Evolutionary conservation across 2,888 invertebrate species (phyloP).

Genomic region (Drosophila helvetica): DNA sequence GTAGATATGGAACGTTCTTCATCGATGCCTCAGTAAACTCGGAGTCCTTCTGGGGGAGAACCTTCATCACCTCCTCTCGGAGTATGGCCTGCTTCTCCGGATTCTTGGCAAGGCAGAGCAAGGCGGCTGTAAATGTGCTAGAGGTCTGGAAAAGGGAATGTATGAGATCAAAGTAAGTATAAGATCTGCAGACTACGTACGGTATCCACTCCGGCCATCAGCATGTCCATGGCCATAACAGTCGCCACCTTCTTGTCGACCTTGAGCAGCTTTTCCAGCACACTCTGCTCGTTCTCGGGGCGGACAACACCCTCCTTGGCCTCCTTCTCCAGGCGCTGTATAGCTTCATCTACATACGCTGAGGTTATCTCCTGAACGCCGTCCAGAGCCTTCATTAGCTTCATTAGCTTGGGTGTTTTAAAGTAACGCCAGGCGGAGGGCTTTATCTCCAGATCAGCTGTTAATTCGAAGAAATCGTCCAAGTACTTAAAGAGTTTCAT

Average conservation of each 20-base stretch:
- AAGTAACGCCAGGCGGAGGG: constrained; percentile 57
- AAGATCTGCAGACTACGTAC: constrained; percentile 82
- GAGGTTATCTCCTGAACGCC: constrained; percentile 66
- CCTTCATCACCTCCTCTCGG: constrained; percentile 85
- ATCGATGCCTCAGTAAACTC: constrained; percentile 84
- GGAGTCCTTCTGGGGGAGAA: constrained; percentile 83
- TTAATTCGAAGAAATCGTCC: constrained; percentile 36
- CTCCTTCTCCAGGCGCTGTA: constrained; percentile 65
- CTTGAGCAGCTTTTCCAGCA: constrained; percentile 87
- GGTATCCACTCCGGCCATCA: constrained; percentile 89
- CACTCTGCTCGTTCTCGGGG: constrained; percentile 84
- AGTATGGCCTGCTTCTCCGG: constrained; percentile 87
- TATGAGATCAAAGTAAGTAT: constrained; percentile 36
- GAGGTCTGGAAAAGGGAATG: constrained; percentile 24
- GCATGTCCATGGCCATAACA: constrained; percentile 89
- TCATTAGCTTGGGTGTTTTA: constrained; percentile 48
- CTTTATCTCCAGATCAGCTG: constrained; percentile 50
- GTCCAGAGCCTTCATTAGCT: constrained; percentile 64
- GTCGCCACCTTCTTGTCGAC: constrained; percentile 87
- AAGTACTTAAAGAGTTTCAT: constrained; percentile 57
- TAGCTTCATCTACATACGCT: constrained; percentile 81
- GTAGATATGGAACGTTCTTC: constrained; percentile 86
- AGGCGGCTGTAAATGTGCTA: constrained; percentile 54
- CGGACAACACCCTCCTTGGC: constrained; percentile 27
- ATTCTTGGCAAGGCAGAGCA: constrained; percentile 86